These are phyloP conservation scores for Ectemnius cavifrons DNA, from an alignment of 2,888 invertebrate genomes.

Conservation along the genomic window DNA sequence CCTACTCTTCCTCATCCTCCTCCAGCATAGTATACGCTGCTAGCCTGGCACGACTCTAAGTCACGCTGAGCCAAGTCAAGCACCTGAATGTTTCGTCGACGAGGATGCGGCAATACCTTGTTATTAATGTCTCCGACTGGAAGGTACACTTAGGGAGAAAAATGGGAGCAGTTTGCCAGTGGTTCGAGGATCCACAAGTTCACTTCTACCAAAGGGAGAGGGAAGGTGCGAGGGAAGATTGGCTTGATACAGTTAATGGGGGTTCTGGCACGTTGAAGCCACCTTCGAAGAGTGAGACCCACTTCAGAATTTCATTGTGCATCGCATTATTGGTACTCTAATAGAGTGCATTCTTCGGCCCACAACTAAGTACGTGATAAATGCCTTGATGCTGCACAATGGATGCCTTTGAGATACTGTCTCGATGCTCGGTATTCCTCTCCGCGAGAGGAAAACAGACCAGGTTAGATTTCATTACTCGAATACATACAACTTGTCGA, in stretches of 20 bases:
- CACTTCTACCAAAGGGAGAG: no score
- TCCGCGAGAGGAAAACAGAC: no score
- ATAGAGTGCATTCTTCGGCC: neutral
- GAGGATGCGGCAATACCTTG: constrained; percentile 10
- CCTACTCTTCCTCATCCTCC: no score
- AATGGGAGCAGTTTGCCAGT: neutral
- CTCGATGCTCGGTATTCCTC: no score
- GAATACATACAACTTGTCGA: no score
- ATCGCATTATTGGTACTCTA: neutral
- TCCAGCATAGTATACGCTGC: neutral
- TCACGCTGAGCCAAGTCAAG: constrained; percentile 15
- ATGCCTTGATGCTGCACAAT: neutral
- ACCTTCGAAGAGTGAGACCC: no score
- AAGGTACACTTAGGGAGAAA: neutral
- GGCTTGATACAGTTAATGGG: neutral
- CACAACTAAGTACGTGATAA: neutral
- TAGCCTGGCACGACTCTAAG: constrained; percentile 16
- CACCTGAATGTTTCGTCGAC: constrained; percentile 19
- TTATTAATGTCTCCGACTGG: constrained; percentile 1
- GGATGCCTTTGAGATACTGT: neutral
- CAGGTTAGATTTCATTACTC: no score
- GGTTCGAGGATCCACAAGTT: no score
- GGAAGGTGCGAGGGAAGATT: neutral
- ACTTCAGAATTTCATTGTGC: neutral
- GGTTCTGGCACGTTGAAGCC: no score